These are phyloP conservation scores for Esox niger DNA, from an alignment of 2,113 vertebrate species.

Conservation along the genomic window DNA sequence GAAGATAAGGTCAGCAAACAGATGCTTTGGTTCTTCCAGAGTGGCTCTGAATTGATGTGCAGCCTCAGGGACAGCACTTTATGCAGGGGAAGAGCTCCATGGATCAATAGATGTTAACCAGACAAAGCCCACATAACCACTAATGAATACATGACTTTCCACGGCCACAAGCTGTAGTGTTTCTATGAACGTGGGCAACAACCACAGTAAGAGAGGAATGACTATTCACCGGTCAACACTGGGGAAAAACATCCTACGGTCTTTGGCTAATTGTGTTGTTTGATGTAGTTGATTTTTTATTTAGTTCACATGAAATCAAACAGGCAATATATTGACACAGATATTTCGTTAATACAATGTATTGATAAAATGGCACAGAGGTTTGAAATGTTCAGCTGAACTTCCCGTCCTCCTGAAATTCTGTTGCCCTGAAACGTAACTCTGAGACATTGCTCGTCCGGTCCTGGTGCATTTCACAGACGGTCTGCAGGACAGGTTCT, in stretches of 20 bases:
- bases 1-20: constrained; percentile 30
- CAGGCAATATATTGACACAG: too few relatives aligned
- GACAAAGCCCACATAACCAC: constrained; percentile 68
- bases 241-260: neutral
- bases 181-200: neutral
- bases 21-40: constrained; percentile 31
- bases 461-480: constrained; percentile 14
- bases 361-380: neutral
- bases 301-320: too few relatives aligned
- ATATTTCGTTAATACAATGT: too few relatives aligned
- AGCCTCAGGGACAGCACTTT: constrained; percentile 55
- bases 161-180: neutral
- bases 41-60: constrained; percentile 53
- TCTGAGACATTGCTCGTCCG: neutral
- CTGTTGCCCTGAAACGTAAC: neutral
- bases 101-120: constrained; percentile 71
- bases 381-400: neutral
- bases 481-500: constrained; percentile 28
- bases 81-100: constrained; percentile 44
- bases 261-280: too few relatives aligned
- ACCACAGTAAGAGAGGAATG: neutral
- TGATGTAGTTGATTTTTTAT: too few relatives aligned
- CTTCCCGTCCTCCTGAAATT: neutral
- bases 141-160: constrained; percentile 68
- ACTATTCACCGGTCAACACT: neutral